Evolutionary conservation across 2,888 invertebrate genomes (phyloP), one percentile per base, ranked within the genome.

Genomic region (Eugnorisma glareosa): DNA sequence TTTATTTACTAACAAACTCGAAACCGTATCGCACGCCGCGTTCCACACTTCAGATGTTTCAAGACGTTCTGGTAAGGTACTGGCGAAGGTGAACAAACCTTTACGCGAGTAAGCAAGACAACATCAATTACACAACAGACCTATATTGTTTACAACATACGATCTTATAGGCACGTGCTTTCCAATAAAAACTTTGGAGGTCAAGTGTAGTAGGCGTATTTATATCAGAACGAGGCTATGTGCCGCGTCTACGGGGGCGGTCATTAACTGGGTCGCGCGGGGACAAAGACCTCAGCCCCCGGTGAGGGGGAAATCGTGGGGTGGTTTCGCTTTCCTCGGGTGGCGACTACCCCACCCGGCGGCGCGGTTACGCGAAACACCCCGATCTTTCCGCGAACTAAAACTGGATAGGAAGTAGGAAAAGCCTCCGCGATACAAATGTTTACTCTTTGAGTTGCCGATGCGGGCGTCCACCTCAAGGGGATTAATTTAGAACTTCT

Each of bases 171-270:
- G 94, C 95, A 95, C 96, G 95, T 96, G 96, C 92, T 95, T 95
- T 95, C 94, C 95, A 96, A 96, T 96, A 96, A 96, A 96, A 96
- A 96, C 95, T 96, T 96, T 96, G 94, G 96, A 96, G 96, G 96
- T 96, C 96, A 96, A 96, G 96, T 96, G 96, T 96, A 96, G 96
- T 96, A 95, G 96, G 96, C 95, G 96, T 96, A 96, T 96, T 96
- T 96, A 96, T 96, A 96, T 95, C 95, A 93, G 90, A 93, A 93
- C 95, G 95, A 95, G 96, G 94, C 95, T 95, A 94, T 94, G 92
- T 91, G 94, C 94, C 93, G 94, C 93, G 94, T 94, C 95, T 95
- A 93, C 94, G 94, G 94, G 88, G 96, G 95, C 95, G 96, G 96
- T 96, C 96, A 96, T 96, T 96, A 96, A 96, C 96, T 96, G 94